These are phyloP conservation scores for Melipona quadrifasciata DNA, from an alignment of 1,140 invertebrate species.

Conservation along the genomic window DNA sequence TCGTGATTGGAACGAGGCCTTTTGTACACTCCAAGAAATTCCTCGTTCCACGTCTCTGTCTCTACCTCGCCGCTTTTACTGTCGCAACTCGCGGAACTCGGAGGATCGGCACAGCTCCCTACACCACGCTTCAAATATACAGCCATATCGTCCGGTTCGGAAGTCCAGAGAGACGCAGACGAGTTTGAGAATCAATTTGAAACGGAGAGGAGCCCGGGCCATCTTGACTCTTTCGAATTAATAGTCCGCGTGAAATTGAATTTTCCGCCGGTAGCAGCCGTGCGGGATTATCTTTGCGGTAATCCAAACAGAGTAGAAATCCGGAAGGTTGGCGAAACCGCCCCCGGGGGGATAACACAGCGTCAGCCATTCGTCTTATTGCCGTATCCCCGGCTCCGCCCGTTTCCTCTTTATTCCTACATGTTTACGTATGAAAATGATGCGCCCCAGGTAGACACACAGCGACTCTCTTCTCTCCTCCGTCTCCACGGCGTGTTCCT, in stretches of 20 bases:
- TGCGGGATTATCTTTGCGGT: constrained; percentile 46
- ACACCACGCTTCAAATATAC: no score
- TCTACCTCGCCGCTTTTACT: no score
- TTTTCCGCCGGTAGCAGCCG: constrained; percentile 6
- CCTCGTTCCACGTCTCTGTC: no score
- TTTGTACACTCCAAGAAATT: no score
- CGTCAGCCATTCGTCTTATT: constrained; percentile 60
- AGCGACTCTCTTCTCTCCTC: not conserved
- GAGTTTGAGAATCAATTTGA: not conserved
- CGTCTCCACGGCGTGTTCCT: constrained; percentile 41
- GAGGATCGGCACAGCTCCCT: no score
- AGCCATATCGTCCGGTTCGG: no score
- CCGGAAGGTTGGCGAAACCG: constrained; percentile 5
- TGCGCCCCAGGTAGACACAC: constrained; percentile 39
- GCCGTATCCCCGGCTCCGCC: constrained; percentile 28
- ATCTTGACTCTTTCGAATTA: constrained; percentile 36
- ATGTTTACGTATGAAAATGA: constrained; percentile 70
- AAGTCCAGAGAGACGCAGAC: no score
- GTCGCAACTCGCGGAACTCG: no score
- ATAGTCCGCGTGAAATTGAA: constrained; percentile 44
- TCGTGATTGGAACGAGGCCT: no score
- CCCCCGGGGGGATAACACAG: not conserved
- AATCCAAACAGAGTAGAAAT: constrained; percentile 43
- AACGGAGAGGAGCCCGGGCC: not conserved
- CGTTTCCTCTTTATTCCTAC: constrained; percentile 49